Base-by-base conservation (phyloP, 2,888 invertebrate genomes). In the Boloria euphrosyne region DNA sequence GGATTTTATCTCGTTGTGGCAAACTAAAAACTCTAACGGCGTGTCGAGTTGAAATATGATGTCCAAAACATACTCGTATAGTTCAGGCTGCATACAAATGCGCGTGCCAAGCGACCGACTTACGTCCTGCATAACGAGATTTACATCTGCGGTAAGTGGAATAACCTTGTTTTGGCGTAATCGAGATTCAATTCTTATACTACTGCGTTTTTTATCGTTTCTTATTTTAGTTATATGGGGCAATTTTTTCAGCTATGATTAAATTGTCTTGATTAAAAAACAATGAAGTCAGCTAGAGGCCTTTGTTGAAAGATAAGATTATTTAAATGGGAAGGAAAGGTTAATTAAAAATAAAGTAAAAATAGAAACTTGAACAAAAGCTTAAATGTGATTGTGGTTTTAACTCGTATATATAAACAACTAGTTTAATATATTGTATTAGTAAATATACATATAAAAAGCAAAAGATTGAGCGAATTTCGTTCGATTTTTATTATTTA, bases 21-120 rank as follows among this genome's bases (percentile, higher is more conserved):
- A 5, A 27, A 31, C 59, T 59, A 17, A 14, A 59, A 49, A 49
- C 16, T 47, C 7, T 38, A 38, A 38, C 31, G 27, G 17, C 49
- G 17, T 27, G 49, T 49, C 17, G 31, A 49, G 17, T 59, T 49
- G 27, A 59, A 59, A 59, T 59, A 49, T 49, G 49, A 31, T 27
- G 49, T 27, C 14, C 31, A 49, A 59, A 49, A 58, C 31, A 58
- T 47, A 38, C 31, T 22, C 22, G 7, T 10, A 13, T 46, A 22
- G 46, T 27, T 22, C 57, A 13, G 57, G n/a, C 55, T 13, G 46
- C 57, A 57, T 46, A 46, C 46, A 22, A 57, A 46, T 46, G 27
- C 22, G 22, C 44, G 55, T 57, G 57, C 57, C 57, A 57, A 46
- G 46, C 57, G 57, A 57, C 46, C 27, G 46, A 57, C 22, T 57